Evolutionary conservation across 2,888 invertebrate genomes (phyloP), one percentile per base, ranked within the genome.

Genomic region (Caenorhabditis wallacei): DNA sequence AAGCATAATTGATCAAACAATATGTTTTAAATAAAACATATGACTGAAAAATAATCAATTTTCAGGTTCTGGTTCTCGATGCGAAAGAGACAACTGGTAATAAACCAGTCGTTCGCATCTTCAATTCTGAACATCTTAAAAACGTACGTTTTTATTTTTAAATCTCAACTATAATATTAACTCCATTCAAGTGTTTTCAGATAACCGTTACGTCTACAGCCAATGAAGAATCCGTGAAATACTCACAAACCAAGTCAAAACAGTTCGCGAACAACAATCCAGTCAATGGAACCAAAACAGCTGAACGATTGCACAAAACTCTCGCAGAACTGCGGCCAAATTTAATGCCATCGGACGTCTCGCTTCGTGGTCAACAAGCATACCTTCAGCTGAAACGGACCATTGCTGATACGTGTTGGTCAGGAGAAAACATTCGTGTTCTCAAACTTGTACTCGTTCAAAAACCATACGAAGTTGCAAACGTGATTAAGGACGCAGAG

Each of bases 361-460:
- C 82, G 37, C 13, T 78, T 18, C 48, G 53, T 16, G 84, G 84
- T 16, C 86, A 86, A 54, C 75, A 85, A 18, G 88, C 85, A 0
- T 88, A 81, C 48, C 51, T 85, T 7, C 84, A 84, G 64, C 57
- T 88, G 11, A 80, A 85, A 10, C 61, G 80, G 1, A 85, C 85
- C 10, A 80, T 88, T 13, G 75, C 78, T n/a, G 83, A 84, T 40
- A 84, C 83, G 11, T 53, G 57, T 53, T 86, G 86, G 86, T 53
- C 69, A 0, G 84, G 84, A 4, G 75, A 69, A 16, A 46, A 80
- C 48, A 84, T 84, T 43, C 71, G 80, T 35, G 84, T 84, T 8
- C 54, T 84, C 30, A 68, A 69, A 24, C 40, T 71, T 8, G 75
- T 80, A 7, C 18, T 70, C n/a, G 75, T 83, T 22, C 26, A 30